Evolutionary conservation across 2,113 vertebrate species (phyloP).

Genomic region (Neodontobutis hainanensis): DNA sequence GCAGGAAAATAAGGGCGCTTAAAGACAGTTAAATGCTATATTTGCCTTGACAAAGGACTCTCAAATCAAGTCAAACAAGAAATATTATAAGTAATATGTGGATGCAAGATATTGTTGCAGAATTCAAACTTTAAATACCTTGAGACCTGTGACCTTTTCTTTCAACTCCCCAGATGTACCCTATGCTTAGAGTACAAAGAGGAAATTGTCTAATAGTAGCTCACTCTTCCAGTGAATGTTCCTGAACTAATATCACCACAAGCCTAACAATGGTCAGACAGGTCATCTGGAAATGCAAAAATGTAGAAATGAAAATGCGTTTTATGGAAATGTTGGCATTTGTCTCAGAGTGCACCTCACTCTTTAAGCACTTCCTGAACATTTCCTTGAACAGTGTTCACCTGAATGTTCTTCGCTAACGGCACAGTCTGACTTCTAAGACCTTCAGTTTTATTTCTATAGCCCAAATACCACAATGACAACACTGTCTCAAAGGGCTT

Average conservation of each 20-base stretch:
- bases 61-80: neutral
- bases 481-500: too few relatives aligned
- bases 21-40: neutral
- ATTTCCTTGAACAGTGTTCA: too few relatives aligned
- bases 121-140: neutral
- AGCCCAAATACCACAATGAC: too few relatives aligned
- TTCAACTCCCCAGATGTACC: neutral
- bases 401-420: too few relatives aligned
- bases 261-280: neutral
- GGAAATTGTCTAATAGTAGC: constrained; percentile 2
- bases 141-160: neutral
- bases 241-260: constrained; percentile 1
- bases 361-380: neutral
- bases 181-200: neutral
- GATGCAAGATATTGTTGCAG: neutral
- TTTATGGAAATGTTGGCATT: constrained; percentile 1
- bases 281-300: constrained; percentile 2
- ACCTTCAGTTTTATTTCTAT: too few relatives aligned
- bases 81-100: too few relatives aligned
- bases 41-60: too few relatives aligned
- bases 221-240: neutral
- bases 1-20: neutral
- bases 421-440: too few relatives aligned
- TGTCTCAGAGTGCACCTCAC: neutral
- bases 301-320: constrained; percentile 1